Evolutionary conservation across 2,113 vertebrate genomes (phyloP), one percentile per base, ranked within the genome.

Genomic region (Scytalopus superciliaris): DNA sequence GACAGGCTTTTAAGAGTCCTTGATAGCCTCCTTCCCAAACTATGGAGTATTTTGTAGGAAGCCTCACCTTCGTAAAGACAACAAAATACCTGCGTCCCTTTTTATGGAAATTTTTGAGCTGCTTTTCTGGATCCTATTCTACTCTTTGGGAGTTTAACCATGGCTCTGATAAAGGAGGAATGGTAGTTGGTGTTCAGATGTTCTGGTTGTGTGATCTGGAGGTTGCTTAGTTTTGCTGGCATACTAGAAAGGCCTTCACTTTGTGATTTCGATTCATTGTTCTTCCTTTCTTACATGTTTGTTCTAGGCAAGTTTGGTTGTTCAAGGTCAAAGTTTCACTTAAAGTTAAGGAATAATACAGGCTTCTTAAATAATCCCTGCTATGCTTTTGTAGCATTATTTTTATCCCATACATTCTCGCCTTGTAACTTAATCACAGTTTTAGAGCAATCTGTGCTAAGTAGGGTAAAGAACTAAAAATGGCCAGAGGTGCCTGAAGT

Each of bases 381-480:
- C 59, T 66, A 5, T 77, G 59, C 19, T 87, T 86, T 77, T 89
- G 31, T 86, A 77, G 59, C n/a, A 89, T 2, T 86, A 33, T 69
- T 94, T 89, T 91, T 86, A 55, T 87, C 52, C 39, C 21, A 9
- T 47, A 24, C 0, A 0, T 18, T 80, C 67, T 93, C 88, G 66
- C 23, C 44, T 75, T 95, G 27, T 57, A 84, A 56, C 28, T 76
- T 27, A 17, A 8, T 44, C 62, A 72, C 44, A 55, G 47, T 78
- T 91, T 45, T 67, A 50, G 52, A 59, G 28, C 55, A 74, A 30
- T 77, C 45, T 92, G 12, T 73, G 30, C 5, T 87, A 92, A 91
- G 73, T 45, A 92, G 64, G 73, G 30, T 96, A n/a, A 77, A 84
- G 72, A 89, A 63, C n/a, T 84, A 79, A 88, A 93, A 53, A 53